Conservation (phyloP, 2,113 vertebrate genomes). For the Colistium nudipinnis region DNA sequence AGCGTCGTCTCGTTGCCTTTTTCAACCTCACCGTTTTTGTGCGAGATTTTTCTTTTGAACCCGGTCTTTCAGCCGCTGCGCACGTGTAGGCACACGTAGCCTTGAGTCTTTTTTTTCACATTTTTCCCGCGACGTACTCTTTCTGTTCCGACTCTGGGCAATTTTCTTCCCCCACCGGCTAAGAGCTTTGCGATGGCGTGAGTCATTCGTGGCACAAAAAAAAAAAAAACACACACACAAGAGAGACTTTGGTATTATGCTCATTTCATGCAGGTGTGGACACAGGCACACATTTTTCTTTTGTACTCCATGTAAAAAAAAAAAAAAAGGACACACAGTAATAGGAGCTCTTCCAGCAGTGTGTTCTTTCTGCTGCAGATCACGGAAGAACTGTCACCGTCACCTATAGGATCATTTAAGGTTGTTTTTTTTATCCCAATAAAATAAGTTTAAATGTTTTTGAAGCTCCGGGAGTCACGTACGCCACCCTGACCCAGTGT, state of each 20-base stretch:
- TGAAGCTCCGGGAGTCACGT: slow-evolving; percentile 51
- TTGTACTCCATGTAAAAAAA: slow-evolving; percentile 14
- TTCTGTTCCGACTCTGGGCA: too few species aligned
- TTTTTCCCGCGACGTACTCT: too few species aligned
- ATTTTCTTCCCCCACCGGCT: slow-evolving; percentile 36
- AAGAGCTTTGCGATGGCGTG: slow-evolving; percentile 43
- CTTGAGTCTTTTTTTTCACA: too few species aligned
- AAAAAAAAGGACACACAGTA: slow-evolving; percentile 11
- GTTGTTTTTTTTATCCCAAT: slow-evolving; percentile 10
- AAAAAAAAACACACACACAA: slow-evolving; percentile 28
- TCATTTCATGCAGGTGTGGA: slow-evolving; percentile 57
- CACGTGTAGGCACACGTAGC: too few species aligned
- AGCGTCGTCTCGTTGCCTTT: too few species aligned
- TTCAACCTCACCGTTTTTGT: too few species aligned
- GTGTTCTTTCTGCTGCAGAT: slow-evolving; percentile 17
- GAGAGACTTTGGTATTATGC: too few species aligned
- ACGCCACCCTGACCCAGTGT: slow-evolving; percentile 68
- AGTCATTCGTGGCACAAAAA: slow-evolving; percentile 39
- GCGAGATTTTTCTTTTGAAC: too few species aligned
- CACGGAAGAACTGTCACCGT: slow-evolving; percentile 65
- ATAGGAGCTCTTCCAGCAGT: slow-evolving; percentile 8
- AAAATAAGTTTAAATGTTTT: slow-evolving; percentile 64
- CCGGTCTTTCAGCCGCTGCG: too few species aligned
- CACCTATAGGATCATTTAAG: slow-evolving; percentile 38
- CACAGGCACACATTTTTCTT: slow-evolving; percentile 13